Percentiles rank a stretch among this genome's conserved stretches.
Conservation (phyloP, 2,797 vertebrate species). For the Trichosurus vulpecula region DNA sequence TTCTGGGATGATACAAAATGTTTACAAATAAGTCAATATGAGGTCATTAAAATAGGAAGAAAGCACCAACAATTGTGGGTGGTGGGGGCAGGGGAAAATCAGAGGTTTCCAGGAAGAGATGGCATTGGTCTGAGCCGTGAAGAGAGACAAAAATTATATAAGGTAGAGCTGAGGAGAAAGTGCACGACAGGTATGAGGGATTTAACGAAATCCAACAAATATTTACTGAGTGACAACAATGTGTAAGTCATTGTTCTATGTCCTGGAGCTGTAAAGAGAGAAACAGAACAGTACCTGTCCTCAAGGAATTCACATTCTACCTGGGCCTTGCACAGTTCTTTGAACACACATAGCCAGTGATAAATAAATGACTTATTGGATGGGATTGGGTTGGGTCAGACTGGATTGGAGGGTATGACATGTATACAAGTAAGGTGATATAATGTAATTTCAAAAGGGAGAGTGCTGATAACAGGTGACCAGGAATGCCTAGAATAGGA, state of each 20-base stretch:
- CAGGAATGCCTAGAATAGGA: not conserved
- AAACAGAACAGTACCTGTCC: not conserved
- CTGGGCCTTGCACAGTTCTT: not conserved
- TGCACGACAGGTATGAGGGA: not conserved
- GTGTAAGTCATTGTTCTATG: not conserved
- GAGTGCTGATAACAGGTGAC: not conserved
- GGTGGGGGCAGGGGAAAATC: not conserved
- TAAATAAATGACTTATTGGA: not conserved
- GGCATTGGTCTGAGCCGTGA: not conserved
- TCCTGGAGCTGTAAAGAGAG: not conserved
- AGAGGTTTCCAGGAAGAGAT: not conserved
- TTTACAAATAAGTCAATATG: slow-evolving; percentile 9
- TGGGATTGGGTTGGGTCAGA: not conserved
- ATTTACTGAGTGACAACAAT: not conserved
- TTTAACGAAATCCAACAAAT: not conserved
- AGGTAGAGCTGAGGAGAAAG: not conserved
- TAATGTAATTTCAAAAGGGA: not conserved
- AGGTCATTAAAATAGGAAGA: not conserved
- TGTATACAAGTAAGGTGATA: not conserved
- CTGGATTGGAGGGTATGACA: not conserved
- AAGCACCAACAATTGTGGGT: not conserved
- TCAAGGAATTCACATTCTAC: not conserved
- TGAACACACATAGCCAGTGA: not conserved
- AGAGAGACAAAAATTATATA: not conserved
- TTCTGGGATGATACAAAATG: not conserved